Conservation (phyloP, 2,797 vertebrate genomes). For the Liasis olivaceus region DNA sequence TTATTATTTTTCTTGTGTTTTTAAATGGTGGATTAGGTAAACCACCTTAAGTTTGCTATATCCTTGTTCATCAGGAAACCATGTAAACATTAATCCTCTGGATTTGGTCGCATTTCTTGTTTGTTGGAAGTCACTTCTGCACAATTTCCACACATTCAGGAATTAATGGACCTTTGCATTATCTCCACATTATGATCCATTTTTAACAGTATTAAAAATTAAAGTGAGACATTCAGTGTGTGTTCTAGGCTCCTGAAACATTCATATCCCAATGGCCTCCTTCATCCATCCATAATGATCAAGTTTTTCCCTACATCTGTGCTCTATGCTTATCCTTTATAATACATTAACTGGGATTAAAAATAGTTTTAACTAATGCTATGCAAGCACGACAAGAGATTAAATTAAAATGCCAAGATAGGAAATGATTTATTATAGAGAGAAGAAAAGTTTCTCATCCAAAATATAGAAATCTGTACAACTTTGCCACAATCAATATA, state of each 20-base stretch:
- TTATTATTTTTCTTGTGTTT: slow-evolving; percentile 47
- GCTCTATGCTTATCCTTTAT: slow-evolving; percentile 49
- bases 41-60: slow-evolving; percentile 59
- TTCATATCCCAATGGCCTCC: slow-evolving; percentile 55
- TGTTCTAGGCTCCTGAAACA: slow-evolving; percentile 59
- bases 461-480: slow-evolving; percentile 99
- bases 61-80: slow-evolving; percentile 74
- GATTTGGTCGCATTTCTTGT: slow-evolving; percentile 68
- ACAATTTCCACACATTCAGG: slow-evolving; percentile 70
- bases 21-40: slow-evolving; percentile 66
- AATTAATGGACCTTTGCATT: slow-evolving; percentile 64
- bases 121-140: slow-evolving; percentile 70
- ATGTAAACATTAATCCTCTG: slow-evolving; percentile 73
- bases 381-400: slow-evolving; percentile 81
- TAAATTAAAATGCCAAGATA: slow-evolving; percentile 98
- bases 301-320: slow-evolving; percentile 59
- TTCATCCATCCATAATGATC: slow-evolving; percentile 61
- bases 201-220: slow-evolving; percentile 51
- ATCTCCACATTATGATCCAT: slow-evolving; percentile 66
- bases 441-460: slow-evolving; percentile 98
- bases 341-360: slow-evolving; percentile 62
- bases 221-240: slow-evolving; percentile 51
- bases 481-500: slow-evolving; percentile 99
- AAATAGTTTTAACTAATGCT: slow-evolving; percentile 69
- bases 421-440: slow-evolving; percentile 99